phyloP scores from a whole-genome alignment of 2,113 vertebrate genomes.

The Malurus elegans region DNA sequence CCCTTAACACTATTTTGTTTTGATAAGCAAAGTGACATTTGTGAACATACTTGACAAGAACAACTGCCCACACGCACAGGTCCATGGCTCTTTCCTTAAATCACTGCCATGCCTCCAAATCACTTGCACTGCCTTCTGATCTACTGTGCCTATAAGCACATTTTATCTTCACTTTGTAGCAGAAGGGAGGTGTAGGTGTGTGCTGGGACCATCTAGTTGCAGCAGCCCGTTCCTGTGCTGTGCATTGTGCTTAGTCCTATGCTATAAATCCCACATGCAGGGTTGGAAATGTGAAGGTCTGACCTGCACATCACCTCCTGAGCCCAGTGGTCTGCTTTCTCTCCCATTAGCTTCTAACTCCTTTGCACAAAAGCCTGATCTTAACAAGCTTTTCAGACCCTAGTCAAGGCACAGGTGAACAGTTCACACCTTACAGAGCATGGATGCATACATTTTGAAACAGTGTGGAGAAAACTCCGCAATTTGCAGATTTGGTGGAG shows the following conservation, averaged over 20 bases:
- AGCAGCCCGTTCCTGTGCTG: neutral
- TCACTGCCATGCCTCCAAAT: neutral
- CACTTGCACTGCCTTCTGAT: neutral
- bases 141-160: neutral
- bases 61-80: rapidly evolving
- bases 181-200: neutral
- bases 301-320: neutral
- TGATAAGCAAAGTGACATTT: neutral
- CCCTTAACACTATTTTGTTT: neutral
- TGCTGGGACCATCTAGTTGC: neutral
- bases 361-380: neutral
- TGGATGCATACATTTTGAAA: neutral
- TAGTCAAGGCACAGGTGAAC: neutral
- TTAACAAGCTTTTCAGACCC: neutral
- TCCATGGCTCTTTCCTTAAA: neutral
- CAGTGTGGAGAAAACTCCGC: rapidly evolving
- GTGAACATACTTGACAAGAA: neutral
- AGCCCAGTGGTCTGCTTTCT: neutral
- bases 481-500: neutral
- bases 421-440: neutral
- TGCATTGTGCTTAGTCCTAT: neutral
- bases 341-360: neutral
- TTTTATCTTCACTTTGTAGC: neutral
- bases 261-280: neutral
- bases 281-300: neutral